A percentile compares a stretch with the other conserved stretches of the same genome.
Evolutionary conservation across 2,113 vertebrate genomes (phyloP).

Genomic region (Ciconia stormi): DNA sequence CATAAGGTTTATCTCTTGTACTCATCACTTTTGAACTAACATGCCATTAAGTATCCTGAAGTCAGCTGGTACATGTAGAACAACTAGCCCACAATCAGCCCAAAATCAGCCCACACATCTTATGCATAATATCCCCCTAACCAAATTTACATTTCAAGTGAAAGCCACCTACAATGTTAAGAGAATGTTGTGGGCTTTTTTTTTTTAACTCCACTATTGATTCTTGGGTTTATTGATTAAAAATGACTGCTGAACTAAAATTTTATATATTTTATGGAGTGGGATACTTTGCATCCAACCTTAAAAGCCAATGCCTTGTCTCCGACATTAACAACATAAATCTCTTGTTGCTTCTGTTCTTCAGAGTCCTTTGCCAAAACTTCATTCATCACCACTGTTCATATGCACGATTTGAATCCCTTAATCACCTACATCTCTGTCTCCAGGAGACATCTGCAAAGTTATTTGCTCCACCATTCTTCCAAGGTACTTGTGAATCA

Average conservation of each 20-base stretch:
- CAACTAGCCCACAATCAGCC: not conserved
- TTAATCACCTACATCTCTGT: not conserved
- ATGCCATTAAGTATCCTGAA: not conserved
- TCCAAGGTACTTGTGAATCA: not conserved
- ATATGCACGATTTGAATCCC: not conserved
- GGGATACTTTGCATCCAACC: not conserved
- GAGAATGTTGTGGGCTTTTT: not conserved
- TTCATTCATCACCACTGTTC: not conserved
- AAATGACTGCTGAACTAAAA: not conserved
- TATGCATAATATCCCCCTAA: not conserved
- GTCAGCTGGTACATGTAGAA: not conserved
- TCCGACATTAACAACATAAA: not conserved
- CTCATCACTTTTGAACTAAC: not conserved
- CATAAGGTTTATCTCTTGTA: not conserved
- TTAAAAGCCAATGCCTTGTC: not conserved
- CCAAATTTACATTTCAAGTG: not conserved
- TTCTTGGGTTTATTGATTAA: not conserved
- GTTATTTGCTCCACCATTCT: not conserved
- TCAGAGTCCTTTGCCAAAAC: not conserved
- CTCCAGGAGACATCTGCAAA: not conserved
- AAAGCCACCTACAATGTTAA: not conserved
- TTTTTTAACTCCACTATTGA: not conserved
- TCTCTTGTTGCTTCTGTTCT: not conserved
- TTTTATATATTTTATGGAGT: not conserved
- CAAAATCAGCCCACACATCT: not conserved